Conservation (phyloP, 2,797 vertebrate species). For the Harpagifer antarcticus region DNA sequence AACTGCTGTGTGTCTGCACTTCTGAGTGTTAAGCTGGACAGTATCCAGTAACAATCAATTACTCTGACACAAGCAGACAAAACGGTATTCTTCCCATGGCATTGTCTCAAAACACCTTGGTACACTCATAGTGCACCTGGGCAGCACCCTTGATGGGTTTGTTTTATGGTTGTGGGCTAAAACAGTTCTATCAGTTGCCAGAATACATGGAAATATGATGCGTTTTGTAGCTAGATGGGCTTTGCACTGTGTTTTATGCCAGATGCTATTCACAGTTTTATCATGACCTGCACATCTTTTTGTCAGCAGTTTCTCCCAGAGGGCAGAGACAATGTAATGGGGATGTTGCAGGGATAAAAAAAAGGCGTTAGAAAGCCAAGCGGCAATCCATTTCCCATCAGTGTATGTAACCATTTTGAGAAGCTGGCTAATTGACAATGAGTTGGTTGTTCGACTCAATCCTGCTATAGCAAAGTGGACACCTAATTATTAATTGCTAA, state of each 20-base stretch:
- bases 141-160: constrained; percentile 37
- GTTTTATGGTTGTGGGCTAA: constrained; percentile 44
- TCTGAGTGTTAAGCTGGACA: constrained; percentile 60
- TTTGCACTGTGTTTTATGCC: constrained; percentile 14
- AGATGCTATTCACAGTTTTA: constrained; percentile 26
- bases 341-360: constrained; percentile 43
- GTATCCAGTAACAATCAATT: constrained; percentile 71
- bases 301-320: constrained; percentile 50
- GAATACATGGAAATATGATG: constrained; percentile 40
- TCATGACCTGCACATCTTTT: constrained; percentile 37
- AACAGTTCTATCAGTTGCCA: constrained; percentile 45
- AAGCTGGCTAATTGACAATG: constrained; percentile 16
- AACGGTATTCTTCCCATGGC: constrained; percentile 58
- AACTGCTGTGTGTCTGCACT: constrained; percentile 54
- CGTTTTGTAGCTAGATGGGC: constrained; percentile 24
- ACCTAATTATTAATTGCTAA: not conserved
- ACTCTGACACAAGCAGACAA: constrained; percentile 68
- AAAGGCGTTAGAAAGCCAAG: constrained; percentile 53
- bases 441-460: not conserved
- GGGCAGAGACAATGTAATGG: constrained; percentile 33
- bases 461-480: not conserved
- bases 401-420: constrained; percentile 2
- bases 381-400: constrained; percentile 47
- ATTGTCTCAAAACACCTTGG: constrained; percentile 45
- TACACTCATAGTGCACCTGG: constrained; percentile 57